Evolutionary conservation across 2,888 invertebrate genomes (phyloP).

Genomic region (Tenthredo notha): DNA sequence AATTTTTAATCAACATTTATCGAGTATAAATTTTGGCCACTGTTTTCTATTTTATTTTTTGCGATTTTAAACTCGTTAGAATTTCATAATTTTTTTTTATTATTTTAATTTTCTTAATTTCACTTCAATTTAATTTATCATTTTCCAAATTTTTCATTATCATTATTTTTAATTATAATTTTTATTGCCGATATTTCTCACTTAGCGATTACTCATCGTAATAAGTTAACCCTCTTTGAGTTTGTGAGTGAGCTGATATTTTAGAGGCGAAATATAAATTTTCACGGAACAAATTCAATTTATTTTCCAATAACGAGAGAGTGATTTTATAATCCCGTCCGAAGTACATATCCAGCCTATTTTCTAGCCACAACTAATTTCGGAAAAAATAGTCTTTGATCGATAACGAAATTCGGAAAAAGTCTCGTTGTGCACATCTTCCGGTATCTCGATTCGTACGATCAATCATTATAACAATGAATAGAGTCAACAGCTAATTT

Average conservation of each 20-base stretch:
- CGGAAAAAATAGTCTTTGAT: background rate
- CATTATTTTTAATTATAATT: background rate
- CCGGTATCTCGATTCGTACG: background rate
- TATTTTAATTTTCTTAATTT: background rate
- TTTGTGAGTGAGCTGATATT: background rate
- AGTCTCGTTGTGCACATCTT: background rate
- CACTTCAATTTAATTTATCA: background rate
- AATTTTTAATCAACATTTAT: background rate
- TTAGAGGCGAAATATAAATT: constrained; percentile 29
- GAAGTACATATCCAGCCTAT: background rate
- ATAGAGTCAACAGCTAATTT: constrained; percentile 7
- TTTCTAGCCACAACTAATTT: constrained; percentile 4
- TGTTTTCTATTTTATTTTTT: background rate
- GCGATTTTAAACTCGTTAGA: background rate
- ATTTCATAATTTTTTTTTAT: background rate
- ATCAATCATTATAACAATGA: background rate
- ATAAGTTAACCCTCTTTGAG: background rate
- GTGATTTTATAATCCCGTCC: constrained; percentile 1
- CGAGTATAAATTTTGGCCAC: background rate
- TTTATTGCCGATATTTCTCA: constrained; percentile 19
- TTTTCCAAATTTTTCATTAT: background rate
- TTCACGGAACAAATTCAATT: constrained; percentile 10
- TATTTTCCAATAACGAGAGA: constrained; percentile 21
- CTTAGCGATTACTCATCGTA: background rate
- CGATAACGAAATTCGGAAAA: background rate